A percentile compares a stretch with the other conserved stretches of the same genome.
Conservation (phyloP, 2,888 invertebrate genomes). For the Andrena chrysosceles region DNA sequence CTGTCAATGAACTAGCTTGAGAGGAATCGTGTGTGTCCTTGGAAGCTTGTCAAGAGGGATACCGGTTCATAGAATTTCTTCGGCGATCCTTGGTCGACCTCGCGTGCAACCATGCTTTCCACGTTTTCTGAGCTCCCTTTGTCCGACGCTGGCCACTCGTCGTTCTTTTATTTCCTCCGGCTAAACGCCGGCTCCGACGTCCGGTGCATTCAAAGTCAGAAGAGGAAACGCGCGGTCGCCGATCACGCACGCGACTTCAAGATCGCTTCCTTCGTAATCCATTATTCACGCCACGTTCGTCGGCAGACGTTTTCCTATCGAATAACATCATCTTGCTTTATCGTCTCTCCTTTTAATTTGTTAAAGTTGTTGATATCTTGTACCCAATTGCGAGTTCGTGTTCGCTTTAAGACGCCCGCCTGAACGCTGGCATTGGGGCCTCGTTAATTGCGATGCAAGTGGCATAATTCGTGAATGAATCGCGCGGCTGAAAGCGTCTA, state of each 20-base stretch:
- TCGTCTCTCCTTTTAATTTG: no score
- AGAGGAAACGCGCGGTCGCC: constrained; percentile 55
- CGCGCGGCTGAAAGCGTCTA: constrained; percentile 45
- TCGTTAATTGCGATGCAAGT: constrained; percentile 23
- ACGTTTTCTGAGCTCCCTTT: constrained; percentile 18
- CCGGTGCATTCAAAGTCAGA: constrained; percentile 49
- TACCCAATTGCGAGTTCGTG: background rate
- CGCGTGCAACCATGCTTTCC: constrained; percentile 11
- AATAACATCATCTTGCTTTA: background rate
- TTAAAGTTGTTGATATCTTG: no score
- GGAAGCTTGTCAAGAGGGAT: constrained; percentile 7
- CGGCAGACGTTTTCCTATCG: background rate
- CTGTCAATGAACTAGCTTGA: background rate
- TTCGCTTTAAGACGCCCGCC: no score
- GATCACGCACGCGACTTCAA: constrained; percentile 49
- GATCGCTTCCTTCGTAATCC: constrained; percentile 23
- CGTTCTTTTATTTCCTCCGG: constrained; percentile 16
- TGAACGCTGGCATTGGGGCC: background rate
- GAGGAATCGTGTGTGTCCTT: constrained; percentile 10
- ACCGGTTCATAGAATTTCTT: background rate
- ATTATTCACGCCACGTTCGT: background rate
- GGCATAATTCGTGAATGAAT: constrained; percentile 58
- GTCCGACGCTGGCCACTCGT: constrained; percentile 19
- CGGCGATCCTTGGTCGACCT: background rate
- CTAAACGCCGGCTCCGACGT: constrained; percentile 32